Percentiles rank a stretch among this genome's conserved stretches.
These are phyloP conservation scores for Trisateles emortualis DNA, from an alignment of 2,888 invertebrate species.

Conservation along the genomic window DNA sequence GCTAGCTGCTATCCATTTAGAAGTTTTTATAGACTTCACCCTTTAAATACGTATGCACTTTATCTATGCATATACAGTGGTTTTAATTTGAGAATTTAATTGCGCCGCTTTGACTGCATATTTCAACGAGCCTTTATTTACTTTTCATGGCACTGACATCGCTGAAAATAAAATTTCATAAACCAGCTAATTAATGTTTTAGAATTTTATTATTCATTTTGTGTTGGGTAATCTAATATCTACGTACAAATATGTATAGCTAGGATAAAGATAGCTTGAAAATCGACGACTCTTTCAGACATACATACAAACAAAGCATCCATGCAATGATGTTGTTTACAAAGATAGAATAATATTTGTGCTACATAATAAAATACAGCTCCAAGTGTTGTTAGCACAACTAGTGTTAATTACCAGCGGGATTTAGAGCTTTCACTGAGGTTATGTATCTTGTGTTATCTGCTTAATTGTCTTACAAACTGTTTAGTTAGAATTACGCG, in stretches of 20 bases:
- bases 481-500: conserved; percentile 34
- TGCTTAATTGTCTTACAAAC: conserved; percentile 45
- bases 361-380: conserved; percentile 29
- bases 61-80: conserved; percentile 21
- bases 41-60: conserved; percentile 21
- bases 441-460: conserved; percentile 59
- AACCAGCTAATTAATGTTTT: conserved; percentile 6
- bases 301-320: no score
- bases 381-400: conserved; percentile 44
- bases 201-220: not conserved
- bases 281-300: no score
- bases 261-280: no score
- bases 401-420: conserved; percentile 58
- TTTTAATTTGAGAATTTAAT: conserved; percentile 42
- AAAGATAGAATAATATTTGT: not conserved
- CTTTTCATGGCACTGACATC: conserved; percentile 2
- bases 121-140: conserved; percentile 31
- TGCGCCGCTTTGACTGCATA: conserved; percentile 49
- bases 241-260: no score
- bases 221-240: not conserved
- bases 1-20: not conserved
- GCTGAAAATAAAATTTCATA: conserved; percentile 15
- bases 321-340: not conserved
- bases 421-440: conserved; percentile 59
- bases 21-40: conserved; percentile 35